Evolutionary conservation across 2,113 vertebrate genomes (phyloP).

Genomic region (Platichthys stellatus): DNA sequence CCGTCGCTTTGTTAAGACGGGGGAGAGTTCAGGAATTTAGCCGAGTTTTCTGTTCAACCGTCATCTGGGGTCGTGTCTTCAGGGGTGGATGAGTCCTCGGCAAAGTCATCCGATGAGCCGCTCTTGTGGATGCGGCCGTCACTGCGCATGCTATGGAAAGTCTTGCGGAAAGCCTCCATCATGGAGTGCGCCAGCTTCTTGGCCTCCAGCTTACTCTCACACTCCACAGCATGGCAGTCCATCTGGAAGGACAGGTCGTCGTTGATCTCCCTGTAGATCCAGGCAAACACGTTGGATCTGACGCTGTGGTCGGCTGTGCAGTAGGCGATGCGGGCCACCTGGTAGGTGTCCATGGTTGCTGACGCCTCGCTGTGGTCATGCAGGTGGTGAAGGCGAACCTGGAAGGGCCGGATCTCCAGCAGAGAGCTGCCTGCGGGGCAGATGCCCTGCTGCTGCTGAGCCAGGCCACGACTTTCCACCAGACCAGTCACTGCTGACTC

Average conservation of each 20-base stretch:
- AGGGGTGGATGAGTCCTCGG: constrained; percentile 90
- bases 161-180: constrained; percentile 99
- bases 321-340: constrained; percentile 98
- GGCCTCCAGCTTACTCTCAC: constrained; percentile 96
- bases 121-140: constrained; percentile 96
- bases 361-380: constrained; percentile 90
- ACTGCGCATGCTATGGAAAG: constrained; percentile 98
- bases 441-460: constrained; percentile 79
- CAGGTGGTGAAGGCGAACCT: constrained; percentile 96
- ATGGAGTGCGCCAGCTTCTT: constrained; percentile 98
- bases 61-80: constrained; percentile 82
- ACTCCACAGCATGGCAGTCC: constrained; percentile 98
- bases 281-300: constrained; percentile 96
- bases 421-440: constrained; percentile 84
- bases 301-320: constrained; percentile 97
- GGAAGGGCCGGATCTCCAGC: constrained; percentile 97
- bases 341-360: constrained; percentile 96
- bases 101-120: constrained; percentile 90
- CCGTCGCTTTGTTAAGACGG: constrained; percentile 63
- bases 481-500: constrained; percentile 94
- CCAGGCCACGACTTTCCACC: constrained; percentile 86
- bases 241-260: constrained; percentile 99
- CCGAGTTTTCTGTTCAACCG: constrained; percentile 63
- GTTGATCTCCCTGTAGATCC: constrained; percentile 99
- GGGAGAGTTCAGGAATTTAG: constrained; percentile 53